Base-by-base conservation (phyloP, 2,113 vertebrate genomes). In the Odocoileus virginianus region DNA sequence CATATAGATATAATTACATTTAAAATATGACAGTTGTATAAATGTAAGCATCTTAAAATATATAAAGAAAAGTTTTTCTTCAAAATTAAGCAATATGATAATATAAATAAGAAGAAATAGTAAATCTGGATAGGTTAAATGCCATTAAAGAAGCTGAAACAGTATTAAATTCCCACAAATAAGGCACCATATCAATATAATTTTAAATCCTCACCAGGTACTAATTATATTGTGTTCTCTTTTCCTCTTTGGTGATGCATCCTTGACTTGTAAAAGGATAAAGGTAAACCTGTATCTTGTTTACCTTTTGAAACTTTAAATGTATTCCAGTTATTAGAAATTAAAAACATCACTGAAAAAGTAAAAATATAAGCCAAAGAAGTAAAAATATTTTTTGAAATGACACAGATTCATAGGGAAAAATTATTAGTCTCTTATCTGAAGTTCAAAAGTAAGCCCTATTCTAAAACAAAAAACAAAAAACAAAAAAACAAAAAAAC, bases 311-410 rank as follows among this genome's bases (percentile, higher is more conserved):
- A 54, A 79, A 71, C 92, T 95, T 96, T 96, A 95, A 95, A 94
- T 87, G 58, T 21, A 50, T 21, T 93, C 6, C 21, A 96, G 45
- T 86, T 88, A 94, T 89, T 96, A 91, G 54, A 97, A 96, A 92
- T 95, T 89, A 52, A 97, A 91, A 96, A 76, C 50, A 21, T 40
- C 50, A 67, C 27, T 79, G 55, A 95, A 28, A 13, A 55, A 96
- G 88, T 36, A 36, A 67, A 67, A 57, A 58, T 12, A 71, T 23
- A 71, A 71, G n/a, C 64, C 21, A 30, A 2, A 87, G 27, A 95
- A 87, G 67, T 91, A 96, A 97, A 97, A 97, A 93, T 95, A 97
- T 61, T 47, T 96, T 95, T 94, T 79, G 36, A 93, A 95, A 96
- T 96, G 23, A 94, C 92, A 96, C 3, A 96, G n/a, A 97, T 90